Evolutionary conservation across 2,888 invertebrate species (phyloP).

Genomic region (Zhengitettix transpicula): DNA sequence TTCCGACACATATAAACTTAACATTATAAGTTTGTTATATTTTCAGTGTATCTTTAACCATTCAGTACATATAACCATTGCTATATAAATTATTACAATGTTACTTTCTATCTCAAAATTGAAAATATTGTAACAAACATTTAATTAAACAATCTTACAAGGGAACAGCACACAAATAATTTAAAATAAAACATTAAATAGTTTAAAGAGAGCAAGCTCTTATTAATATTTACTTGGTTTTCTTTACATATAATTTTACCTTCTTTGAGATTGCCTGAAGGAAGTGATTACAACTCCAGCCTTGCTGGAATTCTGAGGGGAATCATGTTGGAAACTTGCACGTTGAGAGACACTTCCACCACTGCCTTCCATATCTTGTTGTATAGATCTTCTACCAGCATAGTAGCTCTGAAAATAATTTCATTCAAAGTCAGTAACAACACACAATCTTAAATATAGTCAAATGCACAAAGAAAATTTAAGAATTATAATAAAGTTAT

Average conservation of each 20-base stretch:
- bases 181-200: no score
- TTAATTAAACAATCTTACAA: no score
- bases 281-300: constrained; percentile 86
- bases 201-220: no score
- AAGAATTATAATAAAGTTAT: no score
- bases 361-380: constrained; percentile 26
- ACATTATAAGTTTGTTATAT: background rate
- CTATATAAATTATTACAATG: no score
- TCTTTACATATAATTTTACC: constrained; percentile 31
- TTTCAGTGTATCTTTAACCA: background rate
- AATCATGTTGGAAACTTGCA: constrained; percentile 43
- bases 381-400: constrained; percentile 28
- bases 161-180: no score
- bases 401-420: constrained; percentile 27
- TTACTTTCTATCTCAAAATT: no score
- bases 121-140: no score
- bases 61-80: no score
- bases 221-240: no score
- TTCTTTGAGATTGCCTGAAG: constrained; percentile 70
- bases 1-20: background rate
- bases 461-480: no score
- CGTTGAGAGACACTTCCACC: constrained; percentile 31
- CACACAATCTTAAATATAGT: no score
- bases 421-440: background rate
- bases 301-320: constrained; percentile 43